A percentile compares a stretch with the other conserved stretches of the same genome.
Evolutionary conservation across 2,113 vertebrate genomes (phyloP).

Genomic region (Pelusios castaneus): DNA sequence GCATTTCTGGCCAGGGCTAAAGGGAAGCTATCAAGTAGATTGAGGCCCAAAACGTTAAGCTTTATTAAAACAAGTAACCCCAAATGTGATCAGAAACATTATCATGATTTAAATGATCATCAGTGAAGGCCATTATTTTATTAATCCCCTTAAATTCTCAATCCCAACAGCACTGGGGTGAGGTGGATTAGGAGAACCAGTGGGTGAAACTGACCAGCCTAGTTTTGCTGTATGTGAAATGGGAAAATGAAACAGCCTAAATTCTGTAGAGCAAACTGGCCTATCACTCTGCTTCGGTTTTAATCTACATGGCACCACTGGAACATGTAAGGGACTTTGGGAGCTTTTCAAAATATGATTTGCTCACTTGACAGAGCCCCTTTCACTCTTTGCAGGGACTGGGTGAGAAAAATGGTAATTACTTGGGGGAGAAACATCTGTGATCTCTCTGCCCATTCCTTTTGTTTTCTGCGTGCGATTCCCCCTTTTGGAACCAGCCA

Average conservation of each 20-base stretch:
- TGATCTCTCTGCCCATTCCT: background rate
- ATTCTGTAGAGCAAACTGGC: background rate
- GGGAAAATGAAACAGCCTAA: background rate
- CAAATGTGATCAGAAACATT: constrained; percentile 1
- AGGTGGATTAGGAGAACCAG: background rate
- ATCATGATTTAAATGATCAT: constrained; percentile 30
- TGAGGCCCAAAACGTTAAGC: constrained; percentile 3
- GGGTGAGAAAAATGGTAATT: background rate
- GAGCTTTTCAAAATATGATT: background rate
- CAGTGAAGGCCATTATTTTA: constrained; percentile 30
- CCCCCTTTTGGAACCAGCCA: background rate
- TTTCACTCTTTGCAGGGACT: background rate
- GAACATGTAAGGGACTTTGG: background rate
- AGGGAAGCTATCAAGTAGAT: constrained; percentile 38
- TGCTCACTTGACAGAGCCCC: background rate
- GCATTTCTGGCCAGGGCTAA: constrained; percentile 14
- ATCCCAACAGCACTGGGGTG: background rate
- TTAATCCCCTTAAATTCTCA: constrained; percentile 32
- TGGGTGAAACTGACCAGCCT: background rate
- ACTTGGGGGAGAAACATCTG: background rate
- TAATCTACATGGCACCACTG: constrained; percentile 3
- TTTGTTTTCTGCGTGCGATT: background rate
- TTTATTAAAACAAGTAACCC: constrained; percentile 37
- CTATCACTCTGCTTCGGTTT: background rate
- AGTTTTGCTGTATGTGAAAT: background rate